Base-by-base conservation (phyloP, 2,888 invertebrate species). In the Glyphotaelius pellucidus region DNA sequence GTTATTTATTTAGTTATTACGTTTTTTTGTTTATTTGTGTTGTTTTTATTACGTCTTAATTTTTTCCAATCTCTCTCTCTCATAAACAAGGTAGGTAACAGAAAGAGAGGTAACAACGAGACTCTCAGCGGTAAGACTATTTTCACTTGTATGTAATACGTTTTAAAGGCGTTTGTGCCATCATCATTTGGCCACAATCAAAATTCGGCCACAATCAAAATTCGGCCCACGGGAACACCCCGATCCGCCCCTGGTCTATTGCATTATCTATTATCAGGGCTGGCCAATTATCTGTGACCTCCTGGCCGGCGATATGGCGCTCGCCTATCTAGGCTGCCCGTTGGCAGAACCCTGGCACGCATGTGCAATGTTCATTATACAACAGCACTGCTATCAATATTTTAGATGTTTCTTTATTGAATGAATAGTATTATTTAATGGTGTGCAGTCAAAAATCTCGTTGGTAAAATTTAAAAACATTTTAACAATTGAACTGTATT, bases 271-370 rank as follows among this genome's bases (percentile, higher is more conserved):
- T 67, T 67, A n/a, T 67, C 67, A 67, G 67, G 67, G 67, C 25
- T 67, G 67, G 67, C 67, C 67, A 67, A 67, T 67, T 67, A 67
- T 1, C n/a, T 7, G 9, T 9, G 83, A 35, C 83, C 19, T 83
- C 32, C 19, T 38, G 83, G 15, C 83, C 83, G 31, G 83, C 32
- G 83, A 35, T 38, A 32, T 83, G 83, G 83, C 83, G 32, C 19
- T 9, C 25, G 83, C 9, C 83, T 35, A 83, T 32, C 32, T 38
- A 83, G 25, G 83, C 83, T 14, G 31, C 30, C 81, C 19, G 14
- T 19, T 32, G 32, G 81, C 30, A 81, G 31, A 32, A 81, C 81
- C 86, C 86, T 35, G 86, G 86, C 86, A 38, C 25, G 67, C 67
- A 67, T 67, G 25, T 67, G 25, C 67, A 25, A 25, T 67, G 67